Evolutionary conservation across 2,888 invertebrate species (phyloP), one percentile per base, ranked within the genome.

Genomic region (Melanostoma scalare): DNA sequence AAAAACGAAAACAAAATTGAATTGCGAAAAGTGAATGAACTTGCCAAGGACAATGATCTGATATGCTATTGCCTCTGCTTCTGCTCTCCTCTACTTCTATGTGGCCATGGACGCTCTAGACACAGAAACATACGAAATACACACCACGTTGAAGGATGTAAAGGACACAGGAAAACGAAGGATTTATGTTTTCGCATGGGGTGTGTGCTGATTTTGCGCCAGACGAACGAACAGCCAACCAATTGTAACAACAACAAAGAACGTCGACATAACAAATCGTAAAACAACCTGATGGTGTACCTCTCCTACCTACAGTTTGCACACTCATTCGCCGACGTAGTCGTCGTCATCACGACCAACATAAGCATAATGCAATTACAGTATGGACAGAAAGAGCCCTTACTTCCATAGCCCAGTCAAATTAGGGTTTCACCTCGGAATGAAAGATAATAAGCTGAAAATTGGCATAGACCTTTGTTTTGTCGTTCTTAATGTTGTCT

Each of bases 31-130:
- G 84, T 84, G 84, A 84, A 84, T 84, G 84, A 84, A 84, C 84
- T 79, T 55, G 48, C 79, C 84, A 79, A 84, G 84, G 84, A 84
- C 84, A 84, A 79, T 84, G 84, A 84, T 84, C 84, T 84, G 69
- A 46, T 81, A 56, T 38, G 38, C 56, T 53, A 50, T 30, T 63
- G 20, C 48, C 8, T 9, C 36, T 40, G 38, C 30, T 56, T 42
- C 42, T 46, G 48, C 20, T 56, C 46, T 48, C 42, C 46, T 50
- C 30, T 42, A 20, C 9, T 44, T 68, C 56, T 67, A 33, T 42
- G 58, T 42, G 60, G 60, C 36, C 36, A 50, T 38, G 63, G 36
- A 63, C n/a, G 48, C 48, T 63, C 44, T 60, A 82, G 42, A 77
- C 73, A 60, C 50, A 55, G 61, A 65, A 80, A 72, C 46, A 60